Conservation (phyloP, 1,140 invertebrate species). For the Trachymyrmex septentrionalis region DNA sequence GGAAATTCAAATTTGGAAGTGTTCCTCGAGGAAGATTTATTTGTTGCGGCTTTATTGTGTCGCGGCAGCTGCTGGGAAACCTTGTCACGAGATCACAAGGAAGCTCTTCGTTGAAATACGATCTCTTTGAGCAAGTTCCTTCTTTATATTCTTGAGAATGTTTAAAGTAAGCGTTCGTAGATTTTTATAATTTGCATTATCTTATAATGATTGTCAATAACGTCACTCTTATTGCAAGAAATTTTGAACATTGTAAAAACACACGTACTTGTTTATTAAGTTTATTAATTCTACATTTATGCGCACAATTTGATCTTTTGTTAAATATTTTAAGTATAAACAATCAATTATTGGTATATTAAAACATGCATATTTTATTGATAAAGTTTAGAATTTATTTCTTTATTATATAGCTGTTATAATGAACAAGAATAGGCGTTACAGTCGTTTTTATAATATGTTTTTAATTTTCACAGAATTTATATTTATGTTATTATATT, state of each 20-base stretch:
- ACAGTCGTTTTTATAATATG: neutral
- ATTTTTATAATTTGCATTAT: slow-evolving; percentile 21
- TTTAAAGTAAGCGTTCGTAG: neutral
- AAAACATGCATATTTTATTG: neutral
- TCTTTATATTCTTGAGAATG: slow-evolving; percentile 23
- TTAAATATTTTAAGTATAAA: neutral
- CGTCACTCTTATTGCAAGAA: neutral
- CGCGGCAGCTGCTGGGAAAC: slow-evolving; percentile 38
- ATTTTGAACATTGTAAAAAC: neutral
- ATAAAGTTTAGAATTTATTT: slow-evolving; percentile 1
- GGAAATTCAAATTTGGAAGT: slow-evolving; percentile 60
- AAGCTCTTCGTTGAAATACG: slow-evolving; percentile 39
- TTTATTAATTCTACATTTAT: neutral
- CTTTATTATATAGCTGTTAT: neutral
- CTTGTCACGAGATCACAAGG: slow-evolving; percentile 23
- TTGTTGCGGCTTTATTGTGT: slow-evolving; percentile 58
- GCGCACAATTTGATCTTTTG: neutral
- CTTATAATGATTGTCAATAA: neutral
- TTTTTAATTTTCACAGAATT: neutral
- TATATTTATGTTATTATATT: neutral
- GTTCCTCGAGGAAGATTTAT: slow-evolving; percentile 56
- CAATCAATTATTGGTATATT: neutral
- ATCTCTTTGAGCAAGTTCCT: slow-evolving; percentile 21
- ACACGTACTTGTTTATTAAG: neutral
- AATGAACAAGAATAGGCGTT: neutral